phyloP scores from a whole-genome alignment of 2,113 vertebrate species.

The Rhegmatorhina hoffmannsi region DNA sequence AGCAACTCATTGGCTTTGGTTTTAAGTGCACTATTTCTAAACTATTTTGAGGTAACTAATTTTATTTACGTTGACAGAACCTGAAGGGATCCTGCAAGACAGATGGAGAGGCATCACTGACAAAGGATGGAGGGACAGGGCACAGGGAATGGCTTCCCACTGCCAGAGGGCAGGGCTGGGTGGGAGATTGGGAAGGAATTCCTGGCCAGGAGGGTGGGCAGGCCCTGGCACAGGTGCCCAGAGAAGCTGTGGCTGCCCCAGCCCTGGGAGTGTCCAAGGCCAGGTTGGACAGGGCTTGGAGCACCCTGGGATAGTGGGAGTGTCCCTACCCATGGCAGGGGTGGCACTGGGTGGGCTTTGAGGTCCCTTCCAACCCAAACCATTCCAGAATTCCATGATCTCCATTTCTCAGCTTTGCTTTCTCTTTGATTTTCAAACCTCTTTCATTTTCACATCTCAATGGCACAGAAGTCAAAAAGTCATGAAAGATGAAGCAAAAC shows the following conservation, averaged over 20 bases:
- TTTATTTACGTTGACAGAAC: neutral
- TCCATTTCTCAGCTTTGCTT: neutral
- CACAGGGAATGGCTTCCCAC: neutral
- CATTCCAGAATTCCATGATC: neutral
- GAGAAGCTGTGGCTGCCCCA: neutral
- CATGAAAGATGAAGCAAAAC: neutral
- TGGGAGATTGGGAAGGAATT: neutral
- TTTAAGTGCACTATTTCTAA: neutral
- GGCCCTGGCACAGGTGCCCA: neutral
- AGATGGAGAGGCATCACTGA: neutral
- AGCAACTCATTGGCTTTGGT: neutral
- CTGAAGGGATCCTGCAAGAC: neutral
- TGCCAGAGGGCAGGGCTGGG: accelerated
- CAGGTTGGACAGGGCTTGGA: neutral
- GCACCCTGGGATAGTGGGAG: accelerated
- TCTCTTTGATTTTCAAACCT: neutral
- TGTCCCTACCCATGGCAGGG: neutral
- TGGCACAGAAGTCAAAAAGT: neutral
- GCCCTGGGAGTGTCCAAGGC: neutral
- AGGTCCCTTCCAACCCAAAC: neutral
- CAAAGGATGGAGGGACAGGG: neutral
- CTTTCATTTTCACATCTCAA: neutral
- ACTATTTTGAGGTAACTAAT: neutral
- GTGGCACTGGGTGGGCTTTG: neutral
- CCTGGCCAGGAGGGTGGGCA: accelerated